phyloP scores from a whole-genome alignment of 2,797 vertebrate species.

The Myripristis jacobus region DNA sequence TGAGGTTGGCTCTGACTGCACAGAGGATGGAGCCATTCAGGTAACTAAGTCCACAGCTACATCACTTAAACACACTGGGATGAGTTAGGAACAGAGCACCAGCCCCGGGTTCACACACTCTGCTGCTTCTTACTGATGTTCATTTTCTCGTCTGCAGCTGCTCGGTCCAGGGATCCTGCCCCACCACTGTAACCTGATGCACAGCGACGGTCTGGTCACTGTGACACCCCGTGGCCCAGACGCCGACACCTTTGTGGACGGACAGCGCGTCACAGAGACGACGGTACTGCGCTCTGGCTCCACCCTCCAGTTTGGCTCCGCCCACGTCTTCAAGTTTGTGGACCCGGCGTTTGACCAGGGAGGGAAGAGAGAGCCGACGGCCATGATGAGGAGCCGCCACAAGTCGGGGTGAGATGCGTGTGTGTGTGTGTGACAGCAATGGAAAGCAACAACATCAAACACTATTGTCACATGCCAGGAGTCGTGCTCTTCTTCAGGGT shows the following conservation, averaged over 20 bases:
- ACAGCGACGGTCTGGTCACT: slow-evolving; percentile 94
- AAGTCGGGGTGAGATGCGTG: slow-evolving; percentile 84
- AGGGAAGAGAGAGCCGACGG: slow-evolving; percentile 87
- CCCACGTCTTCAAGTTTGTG: slow-evolving; percentile 97
- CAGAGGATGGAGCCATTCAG: slow-evolving; percentile 95
- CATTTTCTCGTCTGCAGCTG: slow-evolving; percentile 76
- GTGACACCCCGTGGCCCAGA: slow-evolving; percentile 92
- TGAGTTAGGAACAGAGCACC: no score
- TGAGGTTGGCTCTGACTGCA: slow-evolving; percentile 94
- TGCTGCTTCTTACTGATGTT: neutral
- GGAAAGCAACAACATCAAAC: neutral
- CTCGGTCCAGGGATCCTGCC: slow-evolving; percentile 94
- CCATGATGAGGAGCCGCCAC: slow-evolving; percentile 86
- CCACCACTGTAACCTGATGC: slow-evolving; percentile 97
- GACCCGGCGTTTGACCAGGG: slow-evolving; percentile 95
- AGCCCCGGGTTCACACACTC: no score
- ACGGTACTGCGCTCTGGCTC: slow-evolving; percentile 94
- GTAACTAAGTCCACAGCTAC: slow-evolving; percentile 68
- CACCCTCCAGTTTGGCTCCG: slow-evolving; percentile 93
- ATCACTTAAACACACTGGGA: no score
- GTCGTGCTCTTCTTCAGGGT: neutral
- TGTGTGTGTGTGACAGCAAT: neutral
- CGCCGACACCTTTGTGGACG: slow-evolving; percentile 94
- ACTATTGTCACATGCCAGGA: no score
- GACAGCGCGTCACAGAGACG: slow-evolving; percentile 92